phyloP scores from a whole-genome alignment of 2,888 invertebrate species.

The Deilephila porcellus region DNA sequence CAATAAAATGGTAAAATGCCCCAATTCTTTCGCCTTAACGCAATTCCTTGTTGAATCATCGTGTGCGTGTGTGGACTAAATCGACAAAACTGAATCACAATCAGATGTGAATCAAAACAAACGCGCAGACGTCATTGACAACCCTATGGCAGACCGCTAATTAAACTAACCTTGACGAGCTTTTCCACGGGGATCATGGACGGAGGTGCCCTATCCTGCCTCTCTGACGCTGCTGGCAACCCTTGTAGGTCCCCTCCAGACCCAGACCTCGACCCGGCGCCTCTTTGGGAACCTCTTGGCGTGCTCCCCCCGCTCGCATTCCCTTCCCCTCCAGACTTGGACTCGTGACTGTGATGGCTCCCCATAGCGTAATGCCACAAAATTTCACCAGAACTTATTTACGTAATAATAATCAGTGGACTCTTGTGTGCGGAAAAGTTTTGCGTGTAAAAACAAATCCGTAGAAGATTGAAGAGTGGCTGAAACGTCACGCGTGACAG shows the following conservation, averaged over 20 bases:
- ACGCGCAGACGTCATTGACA: constrained; percentile 30
- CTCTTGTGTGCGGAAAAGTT: constrained; percentile 31
- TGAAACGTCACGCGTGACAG: constrained; percentile 36
- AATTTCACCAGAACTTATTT: constrained; percentile 37
- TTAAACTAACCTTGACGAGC: constrained; percentile 87
- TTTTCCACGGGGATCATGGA: constrained; percentile 90
- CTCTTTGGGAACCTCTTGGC: constrained; percentile 77
- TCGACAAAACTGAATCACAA: not conserved
- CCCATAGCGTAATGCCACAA: constrained; percentile 59
- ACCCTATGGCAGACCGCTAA: constrained; percentile 36
- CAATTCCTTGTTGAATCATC: constrained; percentile 22
- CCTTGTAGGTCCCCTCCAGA: constrained; percentile 88
- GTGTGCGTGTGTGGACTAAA: constrained; percentile 21
- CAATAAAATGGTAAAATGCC: not conserved
- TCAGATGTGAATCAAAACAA: constrained; percentile 31
- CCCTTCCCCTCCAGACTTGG: constrained; percentile 56
- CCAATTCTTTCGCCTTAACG: not conserved
- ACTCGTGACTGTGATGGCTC: constrained; percentile 71
- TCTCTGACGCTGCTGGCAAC: constrained; percentile 77
- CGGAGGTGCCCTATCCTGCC: constrained; percentile 72
- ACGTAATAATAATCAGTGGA: constrained; percentile 39
- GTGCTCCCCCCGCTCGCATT: constrained; percentile 70
- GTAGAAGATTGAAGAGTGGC: constrained; percentile 32
- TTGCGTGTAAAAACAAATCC: constrained; percentile 39
- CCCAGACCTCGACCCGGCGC: constrained; percentile 83